Percentiles rank a stretch among this genome's conserved stretches.
Evolutionary conservation across 2,888 invertebrate genomes (phyloP).

Genomic region (Sussaba pulchella): DNA sequence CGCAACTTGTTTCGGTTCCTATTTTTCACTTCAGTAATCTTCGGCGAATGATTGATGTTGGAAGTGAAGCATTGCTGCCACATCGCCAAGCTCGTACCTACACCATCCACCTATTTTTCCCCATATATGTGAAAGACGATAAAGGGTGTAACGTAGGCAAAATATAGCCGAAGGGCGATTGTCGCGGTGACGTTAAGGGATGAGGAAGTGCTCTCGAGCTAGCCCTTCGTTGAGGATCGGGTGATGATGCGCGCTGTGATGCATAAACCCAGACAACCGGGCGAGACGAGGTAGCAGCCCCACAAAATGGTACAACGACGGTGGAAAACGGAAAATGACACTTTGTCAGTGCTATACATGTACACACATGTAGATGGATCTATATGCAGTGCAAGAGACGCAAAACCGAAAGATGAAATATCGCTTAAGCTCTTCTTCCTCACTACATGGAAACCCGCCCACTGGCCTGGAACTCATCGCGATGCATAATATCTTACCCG

Average conservation of each 20-base stretch:
- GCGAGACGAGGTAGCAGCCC: slow-evolving; percentile 35
- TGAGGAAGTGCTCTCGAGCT: slow-evolving; percentile 37
- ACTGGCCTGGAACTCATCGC: slow-evolving; percentile 77
- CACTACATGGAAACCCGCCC: slow-evolving; percentile 69
- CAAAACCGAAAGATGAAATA: slow-evolving; percentile 75
- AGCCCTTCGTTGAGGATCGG: slow-evolving; percentile 59
- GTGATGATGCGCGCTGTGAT: slow-evolving; percentile 61
- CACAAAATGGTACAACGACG: slow-evolving; percentile 54
- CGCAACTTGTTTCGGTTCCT: too few species aligned
- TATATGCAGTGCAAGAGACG: slow-evolving; percentile 10
- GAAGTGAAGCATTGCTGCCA: too few species aligned
- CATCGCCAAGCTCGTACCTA: too few species aligned
- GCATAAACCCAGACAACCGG: slow-evolving; percentile 60
- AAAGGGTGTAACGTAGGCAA: too few species aligned
- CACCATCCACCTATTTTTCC: too few species aligned
- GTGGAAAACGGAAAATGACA: slow-evolving; percentile 47
- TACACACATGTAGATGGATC: too few species aligned
- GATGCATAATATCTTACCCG: neutral
- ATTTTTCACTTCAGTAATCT: too few species aligned
- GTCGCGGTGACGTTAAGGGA: too few species aligned
- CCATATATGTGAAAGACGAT: too few species aligned
- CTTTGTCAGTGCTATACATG: slow-evolving; percentile 36
- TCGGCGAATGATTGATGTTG: too few species aligned
- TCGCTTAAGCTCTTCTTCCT: slow-evolving; percentile 75
- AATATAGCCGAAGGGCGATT: too few species aligned